phyloP scores from a whole-genome alignment of 2,888 invertebrate genomes.

The Oconnorella tubifera region DNA sequence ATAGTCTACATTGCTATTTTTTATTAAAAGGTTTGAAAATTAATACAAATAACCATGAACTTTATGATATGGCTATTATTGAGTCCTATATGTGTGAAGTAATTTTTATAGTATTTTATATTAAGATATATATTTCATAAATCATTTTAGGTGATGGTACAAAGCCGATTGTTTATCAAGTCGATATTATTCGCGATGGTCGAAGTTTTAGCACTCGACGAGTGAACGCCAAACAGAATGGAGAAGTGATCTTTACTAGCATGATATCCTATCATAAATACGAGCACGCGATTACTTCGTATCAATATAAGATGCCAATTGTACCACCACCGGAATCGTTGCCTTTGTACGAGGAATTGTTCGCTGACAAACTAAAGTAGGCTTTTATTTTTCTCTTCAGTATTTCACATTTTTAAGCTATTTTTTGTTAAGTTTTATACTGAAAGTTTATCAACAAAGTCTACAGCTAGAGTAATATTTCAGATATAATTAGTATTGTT shows the following conservation, averaged over 20 bases:
- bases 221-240: conserved; percentile 56
- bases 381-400: conserved; percentile 3
- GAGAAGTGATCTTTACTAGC: conserved; percentile 54
- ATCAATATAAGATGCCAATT: conserved; percentile 55
- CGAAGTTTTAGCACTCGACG: conserved; percentile 52
- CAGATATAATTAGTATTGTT: too few relatives aligned
- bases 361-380: conserved; percentile 39
- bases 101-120: too few relatives aligned
- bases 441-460: too few relatives aligned
- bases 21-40: conserved; percentile 51
- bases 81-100: too few relatives aligned
- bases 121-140: too few relatives aligned
- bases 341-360: conserved; percentile 38
- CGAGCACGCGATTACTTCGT: conserved; percentile 46
- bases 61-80: too few relatives aligned
- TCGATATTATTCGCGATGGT: conserved; percentile 56
- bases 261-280: conserved; percentile 48
- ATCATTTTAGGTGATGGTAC: conserved; percentile 35
- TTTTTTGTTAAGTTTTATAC: too few relatives aligned
- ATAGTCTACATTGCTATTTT: conserved; percentile 57
- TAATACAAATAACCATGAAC: too few relatives aligned
- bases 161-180: conserved; percentile 55
- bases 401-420: too few relatives aligned
- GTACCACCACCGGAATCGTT: conserved; percentile 52
- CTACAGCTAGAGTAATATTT: too few relatives aligned